phyloP scores from a whole-genome alignment of 1,140 invertebrate genomes.

The Phymastichus coffea region DNA sequence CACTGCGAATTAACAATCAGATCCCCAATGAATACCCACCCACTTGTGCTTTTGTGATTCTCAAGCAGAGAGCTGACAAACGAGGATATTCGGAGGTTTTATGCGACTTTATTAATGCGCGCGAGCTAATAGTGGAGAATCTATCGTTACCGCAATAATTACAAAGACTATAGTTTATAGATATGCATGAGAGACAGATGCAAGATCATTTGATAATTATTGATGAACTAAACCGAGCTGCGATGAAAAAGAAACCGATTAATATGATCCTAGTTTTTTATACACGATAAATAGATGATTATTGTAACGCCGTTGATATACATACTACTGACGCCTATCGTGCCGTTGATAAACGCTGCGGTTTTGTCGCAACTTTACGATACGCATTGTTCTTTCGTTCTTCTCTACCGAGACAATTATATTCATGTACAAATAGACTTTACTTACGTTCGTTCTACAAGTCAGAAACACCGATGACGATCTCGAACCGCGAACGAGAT shows the following conservation, averaged over 20 bases:
- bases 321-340: background rate
- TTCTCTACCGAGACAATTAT: background rate
- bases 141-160: conserved; percentile 31
- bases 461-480: too few relatives aligned
- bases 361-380: too few relatives aligned
- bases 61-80: too few relatives aligned
- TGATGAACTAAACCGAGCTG: conserved; percentile 26
- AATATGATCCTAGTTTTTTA: conserved; percentile 33
- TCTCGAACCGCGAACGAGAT: conserved; percentile 17
- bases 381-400: background rate
- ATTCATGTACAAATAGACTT: conserved; percentile 12
- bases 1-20: too few relatives aligned
- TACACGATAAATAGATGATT: conserved; percentile 15
- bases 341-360: conserved; percentile 1
- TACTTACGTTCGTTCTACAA: too few relatives aligned
- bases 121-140: too few relatives aligned
- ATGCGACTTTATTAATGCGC: too few relatives aligned
- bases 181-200: background rate
- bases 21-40: too few relatives aligned
- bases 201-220: background rate
- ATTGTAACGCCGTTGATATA: conserved; percentile 22
- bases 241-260: conserved; percentile 24
- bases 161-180: conserved; percentile 31
- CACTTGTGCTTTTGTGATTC: too few relatives aligned
- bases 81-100: too few relatives aligned